phyloP scores from a whole-genome alignment of 2,797 vertebrate species.

The Choloepus didactylus region DNA sequence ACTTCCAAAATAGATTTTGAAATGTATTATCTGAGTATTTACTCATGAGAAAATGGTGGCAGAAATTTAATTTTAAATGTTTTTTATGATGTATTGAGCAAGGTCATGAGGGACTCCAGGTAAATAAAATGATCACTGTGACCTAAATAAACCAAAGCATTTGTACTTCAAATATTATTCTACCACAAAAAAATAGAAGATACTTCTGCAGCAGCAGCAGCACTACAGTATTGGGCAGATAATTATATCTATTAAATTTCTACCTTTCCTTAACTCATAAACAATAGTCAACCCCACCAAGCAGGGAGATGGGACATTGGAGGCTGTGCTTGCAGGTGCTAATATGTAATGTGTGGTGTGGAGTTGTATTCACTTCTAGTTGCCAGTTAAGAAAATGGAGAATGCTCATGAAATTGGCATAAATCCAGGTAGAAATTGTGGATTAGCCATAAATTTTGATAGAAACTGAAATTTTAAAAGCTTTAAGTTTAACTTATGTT shows the following conservation, averaged over 20 bases:
- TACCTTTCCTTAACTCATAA: not conserved
- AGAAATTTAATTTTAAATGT: not conserved
- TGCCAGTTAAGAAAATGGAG: not conserved
- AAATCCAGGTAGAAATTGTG: slow-evolving; percentile 4
- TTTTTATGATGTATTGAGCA: not conserved
- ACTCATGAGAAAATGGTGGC: not conserved
- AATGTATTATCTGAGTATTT: not conserved
- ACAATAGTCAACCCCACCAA: not conserved
- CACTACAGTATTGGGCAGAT: not conserved
- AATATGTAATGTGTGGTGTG: fast-evolving
- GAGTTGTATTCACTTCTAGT: not conserved
- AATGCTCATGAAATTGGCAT: slow-evolving; percentile 22
- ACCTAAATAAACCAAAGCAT: not conserved
- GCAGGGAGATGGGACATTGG: not conserved
- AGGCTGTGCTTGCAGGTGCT: not conserved
- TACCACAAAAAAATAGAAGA: not conserved
- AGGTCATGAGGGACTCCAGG: not conserved
- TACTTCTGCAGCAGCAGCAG: not conserved
- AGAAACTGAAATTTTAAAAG: slow-evolving; percentile 56
- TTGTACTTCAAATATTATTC: not conserved
- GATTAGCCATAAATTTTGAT: slow-evolving; percentile 25
- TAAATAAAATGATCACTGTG: not conserved
- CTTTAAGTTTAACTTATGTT: slow-evolving; percentile 32
- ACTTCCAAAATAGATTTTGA: not conserved
- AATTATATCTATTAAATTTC: not conserved